phyloP scores from a whole-genome alignment of 37 sponge, comb jelly and placozoan genomes.

The Crambe crambe region DNA sequence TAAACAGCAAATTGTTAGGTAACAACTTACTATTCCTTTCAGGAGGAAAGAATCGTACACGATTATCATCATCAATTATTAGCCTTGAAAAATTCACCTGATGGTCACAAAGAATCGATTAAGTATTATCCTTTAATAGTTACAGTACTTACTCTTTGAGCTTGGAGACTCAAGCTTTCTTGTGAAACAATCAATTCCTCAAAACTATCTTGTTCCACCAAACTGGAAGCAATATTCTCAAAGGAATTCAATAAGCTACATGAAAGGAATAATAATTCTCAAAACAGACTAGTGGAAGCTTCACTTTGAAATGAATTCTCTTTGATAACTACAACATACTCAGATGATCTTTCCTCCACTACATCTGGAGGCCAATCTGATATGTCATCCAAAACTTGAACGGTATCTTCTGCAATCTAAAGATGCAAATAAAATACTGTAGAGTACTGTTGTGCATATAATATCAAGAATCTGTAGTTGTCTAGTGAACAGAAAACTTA shows the following conservation, averaged over 20 bases:
- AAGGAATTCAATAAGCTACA: slow-evolving; percentile 34
- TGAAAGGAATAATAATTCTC: background rate
- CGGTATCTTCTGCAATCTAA: slow-evolving; percentile 27
- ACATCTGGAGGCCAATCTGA: slow-evolving; percentile 47
- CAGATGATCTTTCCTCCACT: slow-evolving; percentile 13
- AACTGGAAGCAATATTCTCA: slow-evolving; percentile 39
- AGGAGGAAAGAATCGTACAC: background rate
- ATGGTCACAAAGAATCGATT: background rate
- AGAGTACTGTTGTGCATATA: background rate
- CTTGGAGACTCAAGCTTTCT: slow-evolving; percentile 6
- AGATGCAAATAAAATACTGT: background rate
- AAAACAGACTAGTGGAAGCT: no score
- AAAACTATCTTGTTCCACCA: slow-evolving; percentile 31
- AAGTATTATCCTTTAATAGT: background rate
- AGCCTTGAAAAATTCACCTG: background rate
- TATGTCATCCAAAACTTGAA: slow-evolving; percentile 23
- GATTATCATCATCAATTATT: background rate
- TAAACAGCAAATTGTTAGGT: background rate
- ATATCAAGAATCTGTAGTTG: background rate
- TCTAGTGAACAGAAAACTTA: background rate
- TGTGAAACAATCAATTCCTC: background rate
- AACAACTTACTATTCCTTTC: background rate
- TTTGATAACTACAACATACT: no score
- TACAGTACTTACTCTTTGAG: slow-evolving; percentile 25
- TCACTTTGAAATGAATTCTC: no score